Evolutionary conservation across 2,888 invertebrate genomes (phyloP).

Genomic region (Amphipoea lucens): DNA sequence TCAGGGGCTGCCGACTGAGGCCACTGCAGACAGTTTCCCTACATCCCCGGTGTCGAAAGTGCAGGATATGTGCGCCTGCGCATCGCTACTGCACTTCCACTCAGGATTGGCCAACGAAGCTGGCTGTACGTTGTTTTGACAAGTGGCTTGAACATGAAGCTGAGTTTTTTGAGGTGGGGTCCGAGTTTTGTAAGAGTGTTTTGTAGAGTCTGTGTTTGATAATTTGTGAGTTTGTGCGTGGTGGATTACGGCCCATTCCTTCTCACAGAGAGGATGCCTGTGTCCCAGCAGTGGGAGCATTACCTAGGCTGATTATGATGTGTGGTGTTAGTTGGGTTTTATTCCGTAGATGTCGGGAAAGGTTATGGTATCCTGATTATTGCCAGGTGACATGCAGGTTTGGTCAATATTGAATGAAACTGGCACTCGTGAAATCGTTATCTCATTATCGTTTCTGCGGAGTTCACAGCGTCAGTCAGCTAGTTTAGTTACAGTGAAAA

Average conservation of each 20-base stretch:
- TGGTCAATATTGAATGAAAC: not conserved
- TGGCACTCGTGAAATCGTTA: too few species aligned
- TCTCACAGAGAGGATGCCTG: too few species aligned
- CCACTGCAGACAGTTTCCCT: slow-evolving; percentile 59
- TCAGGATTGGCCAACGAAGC: slow-evolving; percentile 37
- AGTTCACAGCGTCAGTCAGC: not conserved
- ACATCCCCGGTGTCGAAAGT: slow-evolving; percentile 49
- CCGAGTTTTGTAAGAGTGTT: not conserved
- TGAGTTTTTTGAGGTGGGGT: slow-evolving; percentile 55
- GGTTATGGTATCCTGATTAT: not conserved
- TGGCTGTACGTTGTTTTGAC: slow-evolving; percentile 44
- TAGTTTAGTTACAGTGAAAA: not conserved
- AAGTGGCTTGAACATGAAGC: slow-evolving; percentile 47
- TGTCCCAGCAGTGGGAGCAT: not conserved
- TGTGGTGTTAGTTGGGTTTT: too few species aligned
- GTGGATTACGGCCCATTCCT: not conserved
- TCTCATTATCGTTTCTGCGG: not conserved
- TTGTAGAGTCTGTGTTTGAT: not conserved
- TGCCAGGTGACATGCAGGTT: not conserved
- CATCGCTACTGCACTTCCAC: slow-evolving; percentile 55
- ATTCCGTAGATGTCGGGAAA: too few species aligned
- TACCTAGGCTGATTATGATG: not conserved
- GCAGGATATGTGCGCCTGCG: slow-evolving; percentile 36
- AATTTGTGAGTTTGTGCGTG: not conserved
- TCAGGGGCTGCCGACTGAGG: slow-evolving; percentile 49